Evolutionary conservation across 2,888 invertebrate species (phyloP), one percentile per base, ranked within the genome.

Genomic region (Helleia helle): DNA sequence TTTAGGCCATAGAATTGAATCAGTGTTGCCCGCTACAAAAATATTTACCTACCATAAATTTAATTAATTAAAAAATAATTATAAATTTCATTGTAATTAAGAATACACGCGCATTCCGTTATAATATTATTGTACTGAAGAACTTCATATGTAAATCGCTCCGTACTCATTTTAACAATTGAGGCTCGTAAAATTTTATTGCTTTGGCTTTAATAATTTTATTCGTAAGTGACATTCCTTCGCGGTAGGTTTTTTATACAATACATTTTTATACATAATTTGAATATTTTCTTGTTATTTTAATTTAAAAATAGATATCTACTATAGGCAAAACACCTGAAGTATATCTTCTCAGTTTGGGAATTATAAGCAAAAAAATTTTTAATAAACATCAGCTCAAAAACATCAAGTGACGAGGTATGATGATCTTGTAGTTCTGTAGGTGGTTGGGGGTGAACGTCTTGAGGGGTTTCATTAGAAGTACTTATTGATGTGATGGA

Each of bases 1-100:
- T 34, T 31, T 12, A 15, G 22, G 18, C 22, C 12, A 22, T 22
- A 54, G 56, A 49, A 59, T 55, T 52, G 56, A 49, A 49, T 54
- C 67, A 64, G 74, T 65, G 73, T 69, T 76, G 65, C 71, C 66
- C 61, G 66, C 34, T 22, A 18, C 59, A 62, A 59, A 54, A 56
- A 54, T 62, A 59, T 60, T 60, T 68, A 71, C 73, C 71, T 76
- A 69, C 71, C 68, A 71, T 55, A 55, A 56, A 52, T 54, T 42
- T 44, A 72, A 71, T 75, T 74, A 38, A 42, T 42, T 17, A 12
- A 17, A 14, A 31, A 31, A n/a, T n/a, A n/a, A n/a, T n/a, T n/a
- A 5, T 15, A 15, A 30, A 14, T 30, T 15, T n/a, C 15, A 30
- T 5, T n/a, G 15, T 30, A 30, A 30, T 30, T 30, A 30, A 4